Conservation (phyloP, 2,888 invertebrate species). For the Idaea straminata region DNA sequence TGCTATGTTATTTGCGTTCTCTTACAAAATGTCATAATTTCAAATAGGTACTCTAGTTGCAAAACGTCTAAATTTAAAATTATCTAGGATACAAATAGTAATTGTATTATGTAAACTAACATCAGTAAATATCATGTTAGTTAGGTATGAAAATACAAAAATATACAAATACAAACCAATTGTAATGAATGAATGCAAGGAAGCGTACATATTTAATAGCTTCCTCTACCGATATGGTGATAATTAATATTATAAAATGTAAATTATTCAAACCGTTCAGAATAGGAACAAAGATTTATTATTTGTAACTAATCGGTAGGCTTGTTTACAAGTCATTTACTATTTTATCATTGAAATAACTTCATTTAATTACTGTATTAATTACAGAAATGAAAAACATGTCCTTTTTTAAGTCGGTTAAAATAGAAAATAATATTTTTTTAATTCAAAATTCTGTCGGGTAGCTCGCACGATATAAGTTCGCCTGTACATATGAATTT, state of each 20-base stretch:
- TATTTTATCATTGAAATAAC: background rate
- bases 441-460: too few species aligned
- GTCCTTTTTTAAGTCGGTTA: background rate
- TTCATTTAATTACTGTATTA: background rate
- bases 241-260: conserved; percentile 28
- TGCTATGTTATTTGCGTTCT: too few species aligned
- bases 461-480: too few species aligned
- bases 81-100: too few species aligned
- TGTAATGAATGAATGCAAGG: conserved; percentile 15
- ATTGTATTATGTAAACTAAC: too few species aligned
- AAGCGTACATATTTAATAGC: conserved; percentile 26
- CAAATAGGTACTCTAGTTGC: too few species aligned
- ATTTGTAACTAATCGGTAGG: background rate
- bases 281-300: conserved; percentile 1
- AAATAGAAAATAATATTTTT: background rate
- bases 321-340: background rate
- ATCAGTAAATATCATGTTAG: background rate
- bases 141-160: background rate
- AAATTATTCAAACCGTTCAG: conserved; percentile 10
- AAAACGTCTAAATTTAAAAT: too few species aligned
- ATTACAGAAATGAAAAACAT: background rate
- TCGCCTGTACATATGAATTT: too few species aligned
- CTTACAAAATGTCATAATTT: too few species aligned
- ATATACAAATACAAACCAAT: background rate
- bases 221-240: conserved; percentile 32